phyloP scores from a whole-genome alignment of 1,140 invertebrate species.

The Penaeus chinensis region DNA sequence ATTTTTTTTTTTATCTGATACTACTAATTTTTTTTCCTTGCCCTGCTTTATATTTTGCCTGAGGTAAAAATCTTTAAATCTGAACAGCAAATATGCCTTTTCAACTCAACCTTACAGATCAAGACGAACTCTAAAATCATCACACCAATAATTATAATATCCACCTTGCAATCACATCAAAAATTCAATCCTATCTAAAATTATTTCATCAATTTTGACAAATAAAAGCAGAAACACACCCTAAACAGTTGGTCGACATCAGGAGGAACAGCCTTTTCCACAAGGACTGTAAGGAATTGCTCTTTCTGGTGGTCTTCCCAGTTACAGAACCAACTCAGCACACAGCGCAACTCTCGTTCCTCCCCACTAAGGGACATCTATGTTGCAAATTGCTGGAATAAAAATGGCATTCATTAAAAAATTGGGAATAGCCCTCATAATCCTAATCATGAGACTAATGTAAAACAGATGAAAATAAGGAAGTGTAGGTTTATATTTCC shows the following conservation, averaged over 20 bases:
- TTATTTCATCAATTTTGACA: not conserved
- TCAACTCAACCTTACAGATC: not conserved
- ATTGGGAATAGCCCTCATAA: no score
- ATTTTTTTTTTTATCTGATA: no score
- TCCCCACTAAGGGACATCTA: slow-evolving; percentile 56
- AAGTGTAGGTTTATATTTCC: no score
- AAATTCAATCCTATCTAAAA: not conserved
- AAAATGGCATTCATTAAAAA: no score
- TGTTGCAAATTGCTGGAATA: slow-evolving; percentile 37
- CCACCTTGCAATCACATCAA: not conserved
- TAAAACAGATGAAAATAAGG: no score
- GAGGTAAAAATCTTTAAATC: no score
- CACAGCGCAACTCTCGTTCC: slow-evolving; percentile 57
- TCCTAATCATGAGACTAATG: no score
- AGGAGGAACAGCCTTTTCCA: slow-evolving; percentile 55
- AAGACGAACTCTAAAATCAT: not conserved
- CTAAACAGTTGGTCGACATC: slow-evolving; percentile 56
- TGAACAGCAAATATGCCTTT: not conserved
- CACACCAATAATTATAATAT: not conserved
- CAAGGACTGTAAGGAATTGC: slow-evolving; percentile 53
- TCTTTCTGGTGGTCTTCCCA: slow-evolving; percentile 58
- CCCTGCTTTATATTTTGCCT: not conserved
- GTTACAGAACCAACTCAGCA: slow-evolving; percentile 60
- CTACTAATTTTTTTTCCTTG: no score
- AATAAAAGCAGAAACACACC: not conserved